Percentiles rank a stretch among this genome's conserved stretches.
Evolutionary conservation across 1,140 invertebrate species (phyloP).

Genomic region (Drosophila arawakana): DNA sequence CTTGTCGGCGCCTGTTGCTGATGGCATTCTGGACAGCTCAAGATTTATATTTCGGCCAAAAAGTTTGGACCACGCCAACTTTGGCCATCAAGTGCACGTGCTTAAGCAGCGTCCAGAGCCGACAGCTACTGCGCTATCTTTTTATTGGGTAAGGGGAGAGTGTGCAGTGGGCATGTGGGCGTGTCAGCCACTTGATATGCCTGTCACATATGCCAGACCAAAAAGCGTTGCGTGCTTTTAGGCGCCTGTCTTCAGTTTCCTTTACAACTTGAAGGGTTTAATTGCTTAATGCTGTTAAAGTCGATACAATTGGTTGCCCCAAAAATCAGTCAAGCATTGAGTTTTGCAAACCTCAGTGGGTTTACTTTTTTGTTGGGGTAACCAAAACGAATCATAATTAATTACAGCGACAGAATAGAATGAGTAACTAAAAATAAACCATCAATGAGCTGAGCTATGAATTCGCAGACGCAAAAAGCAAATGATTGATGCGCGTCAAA

Average conservation of each 20-base stretch:
- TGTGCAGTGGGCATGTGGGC: conserved; percentile 2
- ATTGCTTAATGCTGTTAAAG: conserved; percentile 33
- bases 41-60: conserved; percentile 68
- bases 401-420: conserved; percentile 36
- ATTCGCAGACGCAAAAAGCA: conserved; percentile 18
- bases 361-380: conserved; percentile 18
- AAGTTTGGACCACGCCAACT: conserved; percentile 44
- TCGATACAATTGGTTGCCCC: conserved; percentile 30
- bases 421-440: conserved; percentile 48
- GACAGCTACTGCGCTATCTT: conserved; percentile 53
- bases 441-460: conserved; percentile 19
- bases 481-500: conserved; percentile 54
- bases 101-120: conserved; percentile 50
- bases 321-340: conserved; percentile 36
- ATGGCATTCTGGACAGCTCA: conserved; percentile 50
- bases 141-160: conserved; percentile 57
- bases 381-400: conserved; percentile 32
- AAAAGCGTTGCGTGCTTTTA: conserved; percentile 37
- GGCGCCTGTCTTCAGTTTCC: conserved; percentile 40
- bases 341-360: conserved; percentile 39
- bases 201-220: conserved; percentile 50
- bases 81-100: conserved; percentile 73
- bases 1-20: conserved; percentile 66
- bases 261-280: conserved; percentile 52
- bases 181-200: conserved; percentile 54